Evolutionary conservation across 2,888 invertebrate species (phyloP), one percentile per base, ranked within the genome.

Genomic region (Apamea anceps): DNA sequence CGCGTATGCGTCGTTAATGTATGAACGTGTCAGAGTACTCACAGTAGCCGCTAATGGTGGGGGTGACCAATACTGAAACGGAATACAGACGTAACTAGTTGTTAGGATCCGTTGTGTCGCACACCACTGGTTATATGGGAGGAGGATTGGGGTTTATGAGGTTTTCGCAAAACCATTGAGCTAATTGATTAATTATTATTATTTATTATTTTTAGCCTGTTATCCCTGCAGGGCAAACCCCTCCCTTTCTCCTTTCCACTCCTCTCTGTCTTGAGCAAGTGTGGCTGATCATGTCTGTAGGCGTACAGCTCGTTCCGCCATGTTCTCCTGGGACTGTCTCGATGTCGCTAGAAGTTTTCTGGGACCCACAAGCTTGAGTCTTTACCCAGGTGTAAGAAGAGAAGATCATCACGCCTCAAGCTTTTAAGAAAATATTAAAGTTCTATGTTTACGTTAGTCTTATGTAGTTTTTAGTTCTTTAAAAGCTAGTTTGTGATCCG

Each of bases 1-100:
- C 45, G 62, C 75, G 68, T 70, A 75, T 75, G 74, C 72, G 65
- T 81, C 74, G 81, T 87, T 84, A 80, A 87, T 85, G 63, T 77
- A 87, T 66, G 68, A 80, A 70, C 81, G 66, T 86, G 82, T 89
- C 80, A 75, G 5, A 81, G 60, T 54, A 51, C 72, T 51, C 51
- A 13, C 54, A 74, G 81, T 84, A 63, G 68, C 71, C 68, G 72
- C 68, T 82, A 79, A 77, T 83, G 54, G 82, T 42, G 45, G 62
- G 67, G 70, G 79, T 72, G 51, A 65, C 72, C 71, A 51, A 13
- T 62, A 77, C 80, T 80, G 67, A 75, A 77, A 80, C 85, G 67
- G 21, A 62, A 63, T 70, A 65, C 10, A 70, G 42, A 60, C 28
- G 21, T 68, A n/a, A 57, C 68, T n/a, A 60, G 45, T 25, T 12